These are phyloP conservation scores for Eueremaeus valkanovi DNA, from an alignment of 2,888 invertebrate genomes.

Conservation along the genomic window DNA sequence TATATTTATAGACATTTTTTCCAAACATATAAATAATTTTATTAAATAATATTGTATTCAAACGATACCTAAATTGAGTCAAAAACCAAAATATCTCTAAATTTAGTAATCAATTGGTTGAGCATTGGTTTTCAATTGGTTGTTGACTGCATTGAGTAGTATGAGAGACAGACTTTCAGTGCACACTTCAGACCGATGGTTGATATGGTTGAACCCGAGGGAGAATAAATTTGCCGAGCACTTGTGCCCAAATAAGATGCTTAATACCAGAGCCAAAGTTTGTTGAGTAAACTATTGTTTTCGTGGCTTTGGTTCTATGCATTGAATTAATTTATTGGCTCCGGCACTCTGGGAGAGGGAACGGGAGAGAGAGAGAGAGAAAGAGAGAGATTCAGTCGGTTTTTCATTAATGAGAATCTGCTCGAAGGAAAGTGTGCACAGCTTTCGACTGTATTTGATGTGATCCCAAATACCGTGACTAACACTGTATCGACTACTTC, in stretches of 20 bases:
- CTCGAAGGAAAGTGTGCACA: constrained; percentile 8
- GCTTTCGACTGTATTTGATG: background rate
- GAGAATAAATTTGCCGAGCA: constrained; percentile 9
- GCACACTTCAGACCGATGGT: background rate
- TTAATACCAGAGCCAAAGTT: background rate
- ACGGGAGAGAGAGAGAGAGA: too few relatives aligned
- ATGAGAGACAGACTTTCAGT: background rate
- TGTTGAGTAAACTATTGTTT: background rate
- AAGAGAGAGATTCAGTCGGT: too few relatives aligned
- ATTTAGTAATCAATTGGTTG: background rate
- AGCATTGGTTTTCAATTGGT: background rate
- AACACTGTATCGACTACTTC: background rate
- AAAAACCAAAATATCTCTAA: too few relatives aligned
- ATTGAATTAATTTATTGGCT: constrained; percentile 1
- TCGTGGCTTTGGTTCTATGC: background rate
- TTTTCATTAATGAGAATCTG: constrained; percentile 19
- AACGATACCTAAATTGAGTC: too few relatives aligned
- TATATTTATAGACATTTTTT: too few relatives aligned
- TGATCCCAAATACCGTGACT: background rate
- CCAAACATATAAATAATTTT: too few relatives aligned
- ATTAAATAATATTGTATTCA: too few relatives aligned
- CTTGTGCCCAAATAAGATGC: constrained; percentile 6
- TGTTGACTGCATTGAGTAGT: background rate
- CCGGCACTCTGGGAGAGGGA: background rate
- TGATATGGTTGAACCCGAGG: background rate